Evolutionary conservation across 2,113 vertebrate genomes (phyloP), one percentile per base, ranked within the genome.

Genomic region (Todiramphus chloris): DNA sequence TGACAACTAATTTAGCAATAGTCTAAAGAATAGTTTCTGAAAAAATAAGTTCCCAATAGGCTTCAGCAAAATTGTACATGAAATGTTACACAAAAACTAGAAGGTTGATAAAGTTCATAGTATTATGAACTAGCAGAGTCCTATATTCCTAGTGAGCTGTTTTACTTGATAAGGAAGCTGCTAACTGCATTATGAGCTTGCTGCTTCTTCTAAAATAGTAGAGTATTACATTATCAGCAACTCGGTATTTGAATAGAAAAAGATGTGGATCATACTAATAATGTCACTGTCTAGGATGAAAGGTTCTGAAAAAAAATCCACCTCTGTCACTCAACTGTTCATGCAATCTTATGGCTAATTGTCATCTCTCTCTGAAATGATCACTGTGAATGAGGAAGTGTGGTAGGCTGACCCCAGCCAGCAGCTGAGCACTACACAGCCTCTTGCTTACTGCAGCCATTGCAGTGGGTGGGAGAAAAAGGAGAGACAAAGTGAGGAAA

Each of bases 391-490:
- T 30, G 75, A 48, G 50, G 2, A 17, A 2, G 3, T 44, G 8
- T 37, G 23, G 28, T 56, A 41, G 31, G 10, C 13, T 58, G 13
- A 62, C 5, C 5, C 2, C 4, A 2, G 33, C 16, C 28, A 68
- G 33, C 21, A 77, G 33, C 51, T 67, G 18, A 72, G 13, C 4
- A 15, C 25, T 41, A 5, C 13, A 20, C 8, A 76, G 20, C 5
- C 4, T 17, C 16, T 83, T 69, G 6, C 9, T 41, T 10, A 66
- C 15, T 84, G 18, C 51, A 87, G 20, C 24, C 9, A 5, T 31
- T 39, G 23, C 6, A 67, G 48, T 7, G 37, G 11, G 51, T 46
- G 6, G 4, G 2, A 8, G 3, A 1, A 46, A 9, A 8, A 51
- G 24, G 64, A 44, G 1, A 39, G 14, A 24, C 63, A 73, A 55